Base-by-base conservation (phyloP, 2,797 vertebrate species). In the Syndactyla subalaris region DNA sequence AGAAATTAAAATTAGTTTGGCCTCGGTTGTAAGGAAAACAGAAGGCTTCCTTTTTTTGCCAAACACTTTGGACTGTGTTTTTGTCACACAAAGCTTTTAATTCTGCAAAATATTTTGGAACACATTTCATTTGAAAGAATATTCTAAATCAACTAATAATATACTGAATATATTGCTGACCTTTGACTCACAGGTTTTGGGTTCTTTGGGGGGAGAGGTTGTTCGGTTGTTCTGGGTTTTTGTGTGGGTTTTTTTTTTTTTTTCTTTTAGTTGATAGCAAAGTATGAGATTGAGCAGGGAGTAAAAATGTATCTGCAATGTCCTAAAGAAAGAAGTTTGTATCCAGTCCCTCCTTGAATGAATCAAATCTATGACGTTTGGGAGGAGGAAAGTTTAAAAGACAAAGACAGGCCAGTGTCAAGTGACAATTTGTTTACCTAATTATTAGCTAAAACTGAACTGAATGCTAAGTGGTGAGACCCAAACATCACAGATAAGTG, bases 1-100 rank as follows among this genome's bases (percentile, higher is more conserved):
- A 94, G 76, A 92, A 96, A 94, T 89, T 89, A 81, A 95, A 96
- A 95, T 86, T 86, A 45, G 22, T 88, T 96, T 96, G 96, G 96
- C 89, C 41, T 88, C 51, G 41, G 38, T 72, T 92, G 46, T 39
- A 95, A 95, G 54, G 32, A 89, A 93, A 95, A 94, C 90, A 96
- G 94, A 95, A 88, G 91, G 82, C 72, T 93, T 93, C 67, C 41
- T 48, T 91, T 95, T 89, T 90, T 68, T 86, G 81, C 94, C 94
- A 95, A 93, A 83, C 20, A 85, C 85, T 97, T 96, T 92, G 71
- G 78, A 96, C 96, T 85, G 46, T 67, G 24, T 81, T 86, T 93
- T 95, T 85, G 36, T 68, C 55, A 83, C 54, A 94, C 62, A 94
- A 59, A 88, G 76, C 70, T 92, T 91, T 82, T 80, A 77, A 61